Evolutionary conservation across 1,140 invertebrate genomes (phyloP).

Genomic region (Potamilus streckersoni): DNA sequence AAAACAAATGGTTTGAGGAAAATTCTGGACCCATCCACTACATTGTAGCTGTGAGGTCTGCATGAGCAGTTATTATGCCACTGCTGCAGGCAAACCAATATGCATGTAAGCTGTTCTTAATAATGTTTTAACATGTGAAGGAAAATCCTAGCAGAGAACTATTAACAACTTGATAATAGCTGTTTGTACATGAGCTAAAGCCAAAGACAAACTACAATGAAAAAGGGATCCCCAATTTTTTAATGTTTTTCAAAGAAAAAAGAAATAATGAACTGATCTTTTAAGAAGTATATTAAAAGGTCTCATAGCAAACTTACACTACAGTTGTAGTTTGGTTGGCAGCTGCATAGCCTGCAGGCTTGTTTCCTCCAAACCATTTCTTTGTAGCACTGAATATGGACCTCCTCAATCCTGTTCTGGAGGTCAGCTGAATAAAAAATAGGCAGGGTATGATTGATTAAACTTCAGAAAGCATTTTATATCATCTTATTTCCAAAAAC

Average conservation of each 20-base stretch:
- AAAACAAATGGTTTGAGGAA: no score
- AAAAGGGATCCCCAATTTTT: no score
- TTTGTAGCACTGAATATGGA: conserved; percentile 94
- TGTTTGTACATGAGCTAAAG: background rate
- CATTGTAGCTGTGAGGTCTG: no score
- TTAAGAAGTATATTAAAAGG: background rate
- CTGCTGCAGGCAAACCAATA: no score
- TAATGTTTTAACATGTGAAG: no score
- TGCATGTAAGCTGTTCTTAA: no score
- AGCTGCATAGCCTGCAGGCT: conserved; percentile 74
- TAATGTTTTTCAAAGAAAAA: no score
- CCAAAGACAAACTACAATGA: no score
- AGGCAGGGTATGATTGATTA: background rate
- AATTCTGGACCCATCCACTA: no score
- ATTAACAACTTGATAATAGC: background rate
- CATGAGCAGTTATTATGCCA: no score
- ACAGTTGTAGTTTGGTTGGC: conserved; percentile 78
- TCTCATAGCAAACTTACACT: conserved; percentile 74
- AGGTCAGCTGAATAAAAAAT: conserved; percentile 53
- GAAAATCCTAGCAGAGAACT: background rate
- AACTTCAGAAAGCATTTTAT: background rate
- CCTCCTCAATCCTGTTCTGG: conserved; percentile 86
- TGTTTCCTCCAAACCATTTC: conserved; percentile 92
- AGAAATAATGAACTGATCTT: no score
- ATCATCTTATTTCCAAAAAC: no score